phyloP scores from a whole-genome alignment of 1,140 invertebrate genomes.

The Euura lappo region DNA sequence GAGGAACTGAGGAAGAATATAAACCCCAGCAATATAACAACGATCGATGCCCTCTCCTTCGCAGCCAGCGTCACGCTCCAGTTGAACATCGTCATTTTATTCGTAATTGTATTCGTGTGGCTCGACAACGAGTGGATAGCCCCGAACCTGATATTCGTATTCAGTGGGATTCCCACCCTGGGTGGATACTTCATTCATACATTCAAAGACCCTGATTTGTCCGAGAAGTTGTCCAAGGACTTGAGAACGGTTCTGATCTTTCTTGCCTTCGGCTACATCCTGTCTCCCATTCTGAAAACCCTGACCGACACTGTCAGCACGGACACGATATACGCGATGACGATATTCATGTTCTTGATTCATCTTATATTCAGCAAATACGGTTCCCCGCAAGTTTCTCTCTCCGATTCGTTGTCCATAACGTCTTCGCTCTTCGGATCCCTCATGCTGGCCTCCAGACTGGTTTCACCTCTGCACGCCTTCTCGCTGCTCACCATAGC shows the following conservation, averaged over 20 bases:
- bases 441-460: constrained; percentile 90
- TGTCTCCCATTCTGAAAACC: constrained; percentile 92
- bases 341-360: constrained; percentile 84
- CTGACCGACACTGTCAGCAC: constrained; percentile 95
- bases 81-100: constrained; percentile 77
- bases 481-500: constrained; percentile 88
- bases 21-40: constrained; percentile 73
- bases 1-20: constrained; percentile 86
- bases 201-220: constrained; percentile 45
- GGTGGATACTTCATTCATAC: constrained; percentile 67
- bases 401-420: constrained; percentile 83
- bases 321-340: constrained; percentile 94
- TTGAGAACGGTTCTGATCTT: constrained; percentile 78
- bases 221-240: constrained; percentile 60
- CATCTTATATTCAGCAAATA: constrained; percentile 95
- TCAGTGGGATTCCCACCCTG: constrained; percentile 61
- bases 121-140: constrained; percentile 72
- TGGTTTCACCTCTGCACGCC: constrained; percentile 83
- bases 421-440: constrained; percentile 93
- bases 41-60: constrained; percentile 68
- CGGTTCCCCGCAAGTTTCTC: constrained; percentile 78
- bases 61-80: constrained; percentile 77
- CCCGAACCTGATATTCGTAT: constrained; percentile 67
- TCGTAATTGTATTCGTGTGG: constrained; percentile 76
- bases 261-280: constrained; percentile 80